Conservation (phyloP, 2,797 vertebrate genomes). For the Distichodus sexfasciatus region DNA sequence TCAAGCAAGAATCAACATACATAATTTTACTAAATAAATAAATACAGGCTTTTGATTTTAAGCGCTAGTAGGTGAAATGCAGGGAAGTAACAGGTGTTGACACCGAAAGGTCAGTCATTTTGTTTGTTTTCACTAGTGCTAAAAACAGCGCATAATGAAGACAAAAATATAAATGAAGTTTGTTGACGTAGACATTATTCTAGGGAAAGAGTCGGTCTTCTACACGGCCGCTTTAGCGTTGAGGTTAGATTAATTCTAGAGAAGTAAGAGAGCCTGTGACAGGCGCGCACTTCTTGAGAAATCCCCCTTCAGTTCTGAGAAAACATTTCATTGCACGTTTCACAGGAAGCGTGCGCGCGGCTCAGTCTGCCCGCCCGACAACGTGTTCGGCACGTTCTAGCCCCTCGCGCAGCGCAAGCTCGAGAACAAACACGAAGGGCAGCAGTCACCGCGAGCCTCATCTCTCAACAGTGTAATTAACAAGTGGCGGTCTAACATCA, state of each 20-base stretch:
- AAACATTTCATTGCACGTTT: constrained; percentile 40
- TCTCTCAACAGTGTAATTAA: too few species aligned
- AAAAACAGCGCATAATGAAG: not conserved
- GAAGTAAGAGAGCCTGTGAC: constrained; percentile 5
- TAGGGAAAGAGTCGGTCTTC: not conserved
- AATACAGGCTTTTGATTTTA: not conserved
- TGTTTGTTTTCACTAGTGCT: not conserved
- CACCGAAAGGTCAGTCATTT: not conserved
- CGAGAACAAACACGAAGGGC: too few species aligned
- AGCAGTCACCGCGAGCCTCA: too few species aligned
- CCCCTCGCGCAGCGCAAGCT: too few species aligned
- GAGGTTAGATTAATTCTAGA: constrained; percentile 13
- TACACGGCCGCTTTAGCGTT: not conserved
- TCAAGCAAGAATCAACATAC: not conserved
- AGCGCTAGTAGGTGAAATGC: not conserved
- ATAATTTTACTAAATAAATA: not conserved
- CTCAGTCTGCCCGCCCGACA: constrained; percentile 29
- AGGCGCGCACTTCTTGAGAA: constrained; percentile 34
- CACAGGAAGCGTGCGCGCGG: constrained; percentile 37
- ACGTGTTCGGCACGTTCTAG: too few species aligned
- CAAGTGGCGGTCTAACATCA: too few species aligned
- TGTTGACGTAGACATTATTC: not conserved
- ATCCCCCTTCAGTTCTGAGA: constrained; percentile 41
- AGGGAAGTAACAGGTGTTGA: too few species aligned
- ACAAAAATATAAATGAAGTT: too few species aligned